Percentiles rank a stretch among this genome's conserved stretches.
These are phyloP conservation scores for Peribatodes rhomboidaria DNA, from an alignment of 2,888 invertebrate genomes.

Conservation along the genomic window DNA sequence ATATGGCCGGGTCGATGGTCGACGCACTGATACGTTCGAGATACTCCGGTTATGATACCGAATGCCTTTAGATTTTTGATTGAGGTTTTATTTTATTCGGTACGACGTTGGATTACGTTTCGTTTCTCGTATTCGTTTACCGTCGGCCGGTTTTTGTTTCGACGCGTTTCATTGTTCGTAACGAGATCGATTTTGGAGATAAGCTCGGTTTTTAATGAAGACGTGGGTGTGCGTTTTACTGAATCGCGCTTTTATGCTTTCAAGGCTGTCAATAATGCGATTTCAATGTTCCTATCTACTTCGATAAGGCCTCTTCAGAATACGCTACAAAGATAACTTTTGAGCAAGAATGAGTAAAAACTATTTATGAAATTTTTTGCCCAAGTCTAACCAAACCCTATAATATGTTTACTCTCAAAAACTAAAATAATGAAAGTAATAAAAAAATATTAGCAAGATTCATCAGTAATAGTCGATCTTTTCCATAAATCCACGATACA, in stretches of 20 bases:
- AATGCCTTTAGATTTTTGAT: conserved; percentile 84
- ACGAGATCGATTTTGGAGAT: conserved; percentile 83
- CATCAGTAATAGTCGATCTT: no score
- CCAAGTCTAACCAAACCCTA: no score
- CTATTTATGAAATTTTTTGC: no score
- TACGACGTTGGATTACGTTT: conserved; percentile 82
- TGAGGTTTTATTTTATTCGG: conserved; percentile 84
- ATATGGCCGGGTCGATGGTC: conserved; percentile 82
- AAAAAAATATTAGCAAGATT: no score
- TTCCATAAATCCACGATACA: no score
- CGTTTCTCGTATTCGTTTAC: conserved; percentile 83
- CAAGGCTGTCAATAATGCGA: conserved; percentile 46
- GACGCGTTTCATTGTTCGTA: conserved; percentile 83
- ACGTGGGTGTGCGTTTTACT: conserved; percentile 75
- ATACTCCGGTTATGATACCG: conserved; percentile 79
- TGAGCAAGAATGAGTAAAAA: no score
- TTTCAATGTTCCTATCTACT: conserved; percentile 11
- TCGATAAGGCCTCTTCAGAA: not conserved
- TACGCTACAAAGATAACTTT: not conserved
- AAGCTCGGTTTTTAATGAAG: conserved; percentile 80
- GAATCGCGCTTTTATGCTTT: conserved; percentile 56
- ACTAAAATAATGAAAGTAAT: no score
- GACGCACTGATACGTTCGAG: conserved; percentile 65
- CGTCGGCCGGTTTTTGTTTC: conserved; percentile 82
- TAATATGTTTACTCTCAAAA: no score